phyloP scores from a whole-genome alignment of 2,797 vertebrate genomes.

The Holocentrus rufus region DNA sequence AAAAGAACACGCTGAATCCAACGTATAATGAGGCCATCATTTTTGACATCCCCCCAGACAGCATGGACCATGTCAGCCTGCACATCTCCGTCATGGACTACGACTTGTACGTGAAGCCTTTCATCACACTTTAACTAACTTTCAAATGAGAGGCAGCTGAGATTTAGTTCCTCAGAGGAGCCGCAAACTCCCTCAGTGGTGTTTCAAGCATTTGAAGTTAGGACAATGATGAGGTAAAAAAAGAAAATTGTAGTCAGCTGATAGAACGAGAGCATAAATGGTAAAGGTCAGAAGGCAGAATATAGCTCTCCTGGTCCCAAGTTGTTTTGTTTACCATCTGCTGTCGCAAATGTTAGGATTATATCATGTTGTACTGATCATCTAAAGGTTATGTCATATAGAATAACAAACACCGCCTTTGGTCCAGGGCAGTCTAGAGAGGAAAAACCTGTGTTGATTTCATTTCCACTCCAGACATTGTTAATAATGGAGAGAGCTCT shows the following conservation, averaged over 20 bases:
- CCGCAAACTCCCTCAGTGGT: not conserved
- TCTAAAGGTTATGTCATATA: conserved; percentile 6
- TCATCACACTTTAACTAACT: not conserved
- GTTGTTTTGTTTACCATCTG: conserved; percentile 4
- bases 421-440: not conserved
- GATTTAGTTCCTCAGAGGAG: not conserved
- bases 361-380: conserved; percentile 20
- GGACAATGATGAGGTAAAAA: conserved; percentile 12
- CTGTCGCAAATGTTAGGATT: not conserved
- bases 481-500: conserved; percentile 13
- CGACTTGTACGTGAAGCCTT: conserved; percentile 85
- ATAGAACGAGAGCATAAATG: conserved; percentile 54
- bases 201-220: conserved; percentile 11
- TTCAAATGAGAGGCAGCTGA: too few species aligned
- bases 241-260: conserved; percentile 31
- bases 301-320: not conserved
- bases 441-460: conserved; percentile 1
- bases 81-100: conserved; percentile 99
- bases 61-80: conserved; percentile 98
- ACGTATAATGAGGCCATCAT: conserved; percentile 99
- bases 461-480: conserved; percentile 43
- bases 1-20: conserved; percentile 97
- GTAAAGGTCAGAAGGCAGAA: conserved; percentile 56
- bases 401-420: conserved; percentile 19
- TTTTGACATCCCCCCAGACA: conserved; percentile 98